Percentiles rank a stretch among this genome's conserved stretches.
Evolutionary conservation across 2,797 vertebrate species (phyloP).

Genomic region (Spheniscus humboldti): DNA sequence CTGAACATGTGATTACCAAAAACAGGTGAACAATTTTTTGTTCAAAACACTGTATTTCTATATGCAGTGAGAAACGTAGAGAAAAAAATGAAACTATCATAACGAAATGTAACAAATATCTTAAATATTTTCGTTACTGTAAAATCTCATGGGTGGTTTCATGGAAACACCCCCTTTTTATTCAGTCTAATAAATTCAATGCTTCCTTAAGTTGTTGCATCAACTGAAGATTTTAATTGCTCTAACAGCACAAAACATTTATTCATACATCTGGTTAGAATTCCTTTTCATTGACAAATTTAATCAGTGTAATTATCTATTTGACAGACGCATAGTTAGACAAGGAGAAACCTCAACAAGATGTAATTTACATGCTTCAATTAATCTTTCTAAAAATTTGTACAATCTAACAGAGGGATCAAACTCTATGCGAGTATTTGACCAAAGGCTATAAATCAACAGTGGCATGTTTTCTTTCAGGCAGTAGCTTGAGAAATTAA

Average conservation of each 20-base stretch:
- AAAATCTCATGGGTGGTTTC: constrained; percentile 14
- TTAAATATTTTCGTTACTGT: not conserved
- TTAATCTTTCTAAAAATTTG: constrained; percentile 48
- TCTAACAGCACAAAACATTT: constrained; percentile 16
- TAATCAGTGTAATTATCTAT: constrained; percentile 36
- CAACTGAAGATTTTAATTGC: constrained; percentile 41
- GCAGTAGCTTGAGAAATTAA: constrained; percentile 14
- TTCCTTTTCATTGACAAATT: constrained; percentile 45
- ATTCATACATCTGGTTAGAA: constrained; percentile 28
- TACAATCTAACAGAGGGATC: constrained; percentile 33
- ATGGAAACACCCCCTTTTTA: not conserved
- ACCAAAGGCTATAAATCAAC: constrained; percentile 27
- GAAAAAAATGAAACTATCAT: not conserved
- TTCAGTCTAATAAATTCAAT: constrained; percentile 24
- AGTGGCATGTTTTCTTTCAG: constrained; percentile 24
- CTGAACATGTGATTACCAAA: not conserved
- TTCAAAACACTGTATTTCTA: not conserved
- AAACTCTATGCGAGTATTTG: constrained; percentile 30
- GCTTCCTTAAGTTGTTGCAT: constrained; percentile 19
- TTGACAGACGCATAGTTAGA: constrained; percentile 5
- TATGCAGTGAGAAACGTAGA: not conserved
- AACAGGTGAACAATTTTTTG: not conserved
- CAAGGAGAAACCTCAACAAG: constrained; percentile 27
- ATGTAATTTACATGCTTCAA: constrained; percentile 23
- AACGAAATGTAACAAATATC: not conserved